A percentile compares a stretch with the other conserved stretches of the same genome.
Evolutionary conservation across 2,888 invertebrate species (phyloP).

Genomic region (Hypena proboscidalis): DNA sequence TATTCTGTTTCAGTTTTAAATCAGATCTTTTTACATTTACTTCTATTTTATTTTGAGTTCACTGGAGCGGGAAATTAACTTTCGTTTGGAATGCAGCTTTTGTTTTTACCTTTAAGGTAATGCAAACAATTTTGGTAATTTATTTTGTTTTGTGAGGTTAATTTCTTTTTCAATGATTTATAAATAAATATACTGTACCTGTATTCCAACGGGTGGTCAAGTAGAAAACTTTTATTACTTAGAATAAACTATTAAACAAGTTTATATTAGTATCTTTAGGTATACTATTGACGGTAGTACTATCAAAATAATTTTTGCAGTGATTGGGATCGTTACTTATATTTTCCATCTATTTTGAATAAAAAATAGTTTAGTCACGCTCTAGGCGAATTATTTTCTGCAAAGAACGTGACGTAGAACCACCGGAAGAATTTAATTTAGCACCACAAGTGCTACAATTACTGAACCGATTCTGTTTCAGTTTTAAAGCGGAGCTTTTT

Average conservation of each 20-base stretch:
- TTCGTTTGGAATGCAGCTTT: background rate
- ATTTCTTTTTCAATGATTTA: too few relatives aligned
- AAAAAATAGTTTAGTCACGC: background rate
- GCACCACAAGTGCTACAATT: conserved; percentile 23
- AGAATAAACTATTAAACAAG: too few relatives aligned
- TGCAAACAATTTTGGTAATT: too few relatives aligned
- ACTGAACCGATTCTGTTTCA: conserved; percentile 9
- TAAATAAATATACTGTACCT: too few relatives aligned
- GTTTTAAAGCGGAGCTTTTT: background rate
- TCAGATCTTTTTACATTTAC: background rate
- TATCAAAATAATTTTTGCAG: too few relatives aligned
- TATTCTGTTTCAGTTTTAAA: conserved; percentile 10
- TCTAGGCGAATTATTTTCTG: conserved; percentile 17
- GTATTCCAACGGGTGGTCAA: too few relatives aligned
- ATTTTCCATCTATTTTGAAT: background rate
- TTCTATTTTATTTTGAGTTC: background rate
- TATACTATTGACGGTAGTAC: too few relatives aligned
- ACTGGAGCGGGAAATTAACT: background rate
- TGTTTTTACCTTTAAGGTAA: too few relatives aligned
- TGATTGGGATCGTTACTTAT: too few relatives aligned
- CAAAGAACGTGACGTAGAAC: conserved; percentile 12
- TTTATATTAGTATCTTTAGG: too few relatives aligned
- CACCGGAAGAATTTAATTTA: conserved; percentile 34
- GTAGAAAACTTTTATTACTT: too few relatives aligned
- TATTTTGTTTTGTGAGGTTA: too few relatives aligned